Percentiles rank a stretch among this genome's conserved stretches.
These are phyloP conservation scores for Drosophila demipolita DNA, from an alignment of 2,888 invertebrate genomes.

Conservation along the genomic window DNA sequence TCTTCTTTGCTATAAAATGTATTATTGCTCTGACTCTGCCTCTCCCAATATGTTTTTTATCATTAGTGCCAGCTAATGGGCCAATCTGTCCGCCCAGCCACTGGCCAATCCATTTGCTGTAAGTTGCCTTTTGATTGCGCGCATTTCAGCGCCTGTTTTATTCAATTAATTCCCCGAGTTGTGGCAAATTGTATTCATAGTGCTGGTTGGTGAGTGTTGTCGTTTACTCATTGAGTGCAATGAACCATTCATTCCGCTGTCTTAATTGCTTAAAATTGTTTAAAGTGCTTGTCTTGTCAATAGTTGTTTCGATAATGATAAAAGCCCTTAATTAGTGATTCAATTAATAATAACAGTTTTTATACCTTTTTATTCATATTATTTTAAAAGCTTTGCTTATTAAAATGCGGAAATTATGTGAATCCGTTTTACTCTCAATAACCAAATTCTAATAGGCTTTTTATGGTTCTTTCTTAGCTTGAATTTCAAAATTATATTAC, in stretches of 20 bases:
- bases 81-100: slow-evolving; percentile 24
- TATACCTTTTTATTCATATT: neutral
- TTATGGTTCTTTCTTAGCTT: neutral
- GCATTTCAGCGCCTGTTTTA: slow-evolving; percentile 56
- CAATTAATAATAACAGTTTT: slow-evolving; percentile 14
- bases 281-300: slow-evolving; percentile 17
- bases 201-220: slow-evolving; percentile 38
- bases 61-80: slow-evolving; percentile 66
- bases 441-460: neutral
- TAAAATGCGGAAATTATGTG: neutral
- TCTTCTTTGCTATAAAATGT: slow-evolving; percentile 59
- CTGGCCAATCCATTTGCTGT: slow-evolving; percentile 12
- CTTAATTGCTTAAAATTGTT: slow-evolving; percentile 15
- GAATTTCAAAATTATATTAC: neutral
- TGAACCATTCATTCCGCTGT: slow-evolving; percentile 42
- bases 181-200: slow-evolving; percentile 41
- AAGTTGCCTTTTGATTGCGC: slow-evolving; percentile 55
- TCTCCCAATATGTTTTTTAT: slow-evolving; percentile 73
- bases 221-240: slow-evolving; percentile 39
- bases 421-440: neutral
- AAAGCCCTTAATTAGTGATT: slow-evolving; percentile 14
- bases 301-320: slow-evolving; percentile 5
- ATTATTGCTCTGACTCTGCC: slow-evolving; percentile 8
- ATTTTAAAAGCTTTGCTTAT: neutral
- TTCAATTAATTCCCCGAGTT: slow-evolving; percentile 65